Percentiles rank a stretch among this genome's conserved stretches.
Evolutionary conservation across 2,797 vertebrate genomes (phyloP).

Genomic region (Semaprochilodus insignis): DNA sequence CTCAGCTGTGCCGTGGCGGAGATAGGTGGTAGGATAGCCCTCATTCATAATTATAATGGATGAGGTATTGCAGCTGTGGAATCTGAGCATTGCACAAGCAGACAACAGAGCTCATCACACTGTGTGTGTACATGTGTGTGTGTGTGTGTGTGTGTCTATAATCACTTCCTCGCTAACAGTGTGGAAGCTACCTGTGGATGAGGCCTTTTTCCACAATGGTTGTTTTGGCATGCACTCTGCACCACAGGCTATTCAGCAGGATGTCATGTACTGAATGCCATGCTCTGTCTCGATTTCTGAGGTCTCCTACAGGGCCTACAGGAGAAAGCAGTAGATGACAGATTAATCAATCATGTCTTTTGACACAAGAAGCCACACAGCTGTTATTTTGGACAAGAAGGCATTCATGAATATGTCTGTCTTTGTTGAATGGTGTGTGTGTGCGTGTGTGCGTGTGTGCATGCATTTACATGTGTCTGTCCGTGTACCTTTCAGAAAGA

Average conservation of each 20-base stretch:
- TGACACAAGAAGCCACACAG: neutral
- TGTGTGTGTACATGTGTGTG: neutral
- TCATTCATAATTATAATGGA: neutral
- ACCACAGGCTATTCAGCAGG: constrained; percentile 34
- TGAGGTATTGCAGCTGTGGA: neutral
- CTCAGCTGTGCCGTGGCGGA: no score
- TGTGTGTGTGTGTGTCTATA: constrained; percentile 18
- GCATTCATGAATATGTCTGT: neutral
- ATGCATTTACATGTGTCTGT: neutral
- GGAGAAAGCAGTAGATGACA: neutral
- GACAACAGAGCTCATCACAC: constrained; percentile 28
- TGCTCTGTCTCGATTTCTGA: constrained; percentile 15
- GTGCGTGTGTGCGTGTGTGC: neutral
- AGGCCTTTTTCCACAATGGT: constrained; percentile 2
- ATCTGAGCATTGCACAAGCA: constrained; percentile 6
- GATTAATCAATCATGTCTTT: constrained; percentile 8
- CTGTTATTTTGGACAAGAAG: constrained; percentile 5
- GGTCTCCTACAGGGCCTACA: neutral
- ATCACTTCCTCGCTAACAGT: neutral
- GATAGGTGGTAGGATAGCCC: no score
- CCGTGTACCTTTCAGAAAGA: neutral
- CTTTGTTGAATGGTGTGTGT: neutral
- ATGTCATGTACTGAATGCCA: constrained; percentile 34
- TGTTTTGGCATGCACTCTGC: constrained; percentile 26
- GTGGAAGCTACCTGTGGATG: constrained; percentile 12